Base-by-base conservation (phyloP, 2,113 vertebrate species). In the Caranx ignobilis region DNA sequence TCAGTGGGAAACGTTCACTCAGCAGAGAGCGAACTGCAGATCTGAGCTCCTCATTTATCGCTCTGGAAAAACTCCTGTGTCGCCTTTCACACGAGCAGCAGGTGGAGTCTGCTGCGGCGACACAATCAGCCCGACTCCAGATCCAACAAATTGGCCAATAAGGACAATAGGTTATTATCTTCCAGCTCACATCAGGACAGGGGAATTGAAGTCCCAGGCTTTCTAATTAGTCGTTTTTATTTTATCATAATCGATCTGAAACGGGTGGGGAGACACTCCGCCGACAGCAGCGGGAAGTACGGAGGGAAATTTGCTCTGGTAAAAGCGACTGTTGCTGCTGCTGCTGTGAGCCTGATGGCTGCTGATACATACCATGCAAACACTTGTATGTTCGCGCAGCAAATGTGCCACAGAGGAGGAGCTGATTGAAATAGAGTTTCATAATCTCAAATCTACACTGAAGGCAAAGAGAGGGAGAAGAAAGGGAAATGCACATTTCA, bases 241-340 rank as follows among this genome's bases (percentile, higher is more conserved):
- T 89, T 88, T 71, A 77, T 84, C 82, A 78, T 89, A 81, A 90
- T 87, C 69, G 70, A 78, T 84, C 77, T 45, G 18, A 77, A 64
- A 43, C 37, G 45, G 37, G 77, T 57, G 45, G 67, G 64, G 50
- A 54, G 56, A 71, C 6, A 18, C 45, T 67, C 71, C 65, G 60
- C 62, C 50, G 26, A 26, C 26, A 16, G 19, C 82, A 59, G 72
- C 0, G 12, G 63, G 68, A 32, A 31, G 59, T 11, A 52, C 26
- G 4, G 11, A 9, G 39, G 54, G 50, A 56, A 60, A 71, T 77
- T 64, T 47, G 60, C 13, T 50, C 47, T 16, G 19, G 10, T 57
- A 9, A 83, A 74, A 72, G 26, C 26, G 26, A 26, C 83, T 64
- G 26, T 26, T 26, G 26, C 26, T 26, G 26, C 35, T 48, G 54